Conservation (phyloP, 2,797 vertebrate species). For the Glossophaga mutica region DNA sequence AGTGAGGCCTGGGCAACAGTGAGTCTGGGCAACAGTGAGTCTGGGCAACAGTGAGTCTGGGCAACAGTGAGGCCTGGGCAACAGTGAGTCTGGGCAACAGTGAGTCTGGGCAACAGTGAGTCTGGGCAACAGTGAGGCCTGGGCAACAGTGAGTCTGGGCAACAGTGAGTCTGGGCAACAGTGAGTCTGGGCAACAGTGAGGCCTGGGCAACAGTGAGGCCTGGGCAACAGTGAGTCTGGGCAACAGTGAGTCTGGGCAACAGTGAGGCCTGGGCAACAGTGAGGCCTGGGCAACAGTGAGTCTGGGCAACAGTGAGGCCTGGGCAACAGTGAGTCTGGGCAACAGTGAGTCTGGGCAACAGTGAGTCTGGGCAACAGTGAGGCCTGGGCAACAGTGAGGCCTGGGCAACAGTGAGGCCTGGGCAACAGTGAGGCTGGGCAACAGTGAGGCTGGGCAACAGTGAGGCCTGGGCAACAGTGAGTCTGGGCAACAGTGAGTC, state of each 20-base stretch:
- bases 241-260: background rate
- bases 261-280: background rate
- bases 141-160: background rate
- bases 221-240: no score
- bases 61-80: no score
- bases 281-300: no score
- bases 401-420: background rate
- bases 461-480: background rate
- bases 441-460: background rate
- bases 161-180: background rate
- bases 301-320: background rate
- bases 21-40: background rate
- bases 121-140: no score
- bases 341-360: background rate
- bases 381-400: no score
- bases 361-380: background rate
- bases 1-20: background rate
- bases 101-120: no score
- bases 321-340: background rate
- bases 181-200: background rate
- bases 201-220: background rate
- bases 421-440: background rate
- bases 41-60: background rate
- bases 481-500: no score
- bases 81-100: background rate